These are phyloP conservation scores for Mormyrus proboscirostris DNA, from an alignment of 2,797 vertebrate species.

Conservation along the genomic window DNA sequence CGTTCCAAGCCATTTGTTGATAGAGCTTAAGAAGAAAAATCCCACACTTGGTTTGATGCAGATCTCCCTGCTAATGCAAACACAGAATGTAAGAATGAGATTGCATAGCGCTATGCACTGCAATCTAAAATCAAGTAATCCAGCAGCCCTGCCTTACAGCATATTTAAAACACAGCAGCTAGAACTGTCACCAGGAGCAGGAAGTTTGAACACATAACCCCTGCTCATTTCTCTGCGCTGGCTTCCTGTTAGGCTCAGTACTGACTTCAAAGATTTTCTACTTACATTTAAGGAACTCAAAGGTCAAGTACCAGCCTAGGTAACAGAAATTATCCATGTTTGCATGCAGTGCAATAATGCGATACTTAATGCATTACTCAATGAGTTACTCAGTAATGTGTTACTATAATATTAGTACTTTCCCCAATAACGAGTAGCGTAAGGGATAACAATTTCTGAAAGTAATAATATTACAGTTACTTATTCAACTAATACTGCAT, in stretches of 20 bases:
- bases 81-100: neutral
- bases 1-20: neutral
- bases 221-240: neutral
- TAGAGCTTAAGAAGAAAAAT: neutral
- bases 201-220: neutral
- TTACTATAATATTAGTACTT: neutral
- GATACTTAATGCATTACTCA: neutral
- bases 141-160: neutral
- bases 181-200: neutral
- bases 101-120: neutral
- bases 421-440: neutral
- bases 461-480: neutral
- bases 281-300: neutral
- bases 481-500: neutral
- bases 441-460: neutral
- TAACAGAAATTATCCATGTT: neutral
- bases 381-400: neutral
- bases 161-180: neutral
- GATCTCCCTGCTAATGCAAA: neutral
- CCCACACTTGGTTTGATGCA: neutral
- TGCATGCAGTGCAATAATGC: neutral
- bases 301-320: neutral
- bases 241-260: neutral
- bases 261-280: neutral
- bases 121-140: neutral